Base-by-base conservation (phyloP, 2,797 vertebrate species). In the Schizothorax lantsangensis region DNA sequence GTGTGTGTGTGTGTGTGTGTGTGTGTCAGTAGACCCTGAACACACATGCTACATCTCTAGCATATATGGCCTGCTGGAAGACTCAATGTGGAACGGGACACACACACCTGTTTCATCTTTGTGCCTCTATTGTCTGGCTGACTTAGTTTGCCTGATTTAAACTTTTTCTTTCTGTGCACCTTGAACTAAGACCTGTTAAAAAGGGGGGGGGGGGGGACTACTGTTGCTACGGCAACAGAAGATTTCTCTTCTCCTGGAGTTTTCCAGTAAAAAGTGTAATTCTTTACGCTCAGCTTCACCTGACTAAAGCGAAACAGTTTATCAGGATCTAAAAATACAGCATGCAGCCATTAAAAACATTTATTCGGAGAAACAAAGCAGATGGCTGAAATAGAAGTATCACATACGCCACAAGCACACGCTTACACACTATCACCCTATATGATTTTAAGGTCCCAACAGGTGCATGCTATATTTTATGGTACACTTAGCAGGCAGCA, bases 141-240 rank as follows among this genome's bases (percentile, higher is more conserved):
- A 68, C 21, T 64, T 79, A 69, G 74, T 84, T 54, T 79, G 62
- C 71, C 81, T 84, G 82, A 87, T 77, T 78, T 73, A 81, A 89
- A 86, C 85, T 75, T 84, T 86, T 49, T 52, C 49, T 81, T 75
- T 52, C 71, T 40, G 57, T 81, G 62, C 84, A 88, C 86, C 84
- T 84, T 82, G 62, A 87, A 81, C 79, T 82, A 71, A 88, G 79
- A 81, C 87, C 57, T 57, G 57, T 23, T 9, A 83, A 78, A 83
- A 66, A 59, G 4, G 0, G 0, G 0, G 19, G 26, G 30, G 21
- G 57, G 3, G 11, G 47, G 52, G 30, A 30, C 30, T 30, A 9
- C 43, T 23, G 88, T 88, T 86, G 84, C 86, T 77, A 86, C 3
- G 47, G 86, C 71, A 89, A 88, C 83, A 72, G 69, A 9, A 62